Evolutionary conservation across 2,888 invertebrate species (phyloP).

Genomic region (Phorcus lineatus): DNA sequence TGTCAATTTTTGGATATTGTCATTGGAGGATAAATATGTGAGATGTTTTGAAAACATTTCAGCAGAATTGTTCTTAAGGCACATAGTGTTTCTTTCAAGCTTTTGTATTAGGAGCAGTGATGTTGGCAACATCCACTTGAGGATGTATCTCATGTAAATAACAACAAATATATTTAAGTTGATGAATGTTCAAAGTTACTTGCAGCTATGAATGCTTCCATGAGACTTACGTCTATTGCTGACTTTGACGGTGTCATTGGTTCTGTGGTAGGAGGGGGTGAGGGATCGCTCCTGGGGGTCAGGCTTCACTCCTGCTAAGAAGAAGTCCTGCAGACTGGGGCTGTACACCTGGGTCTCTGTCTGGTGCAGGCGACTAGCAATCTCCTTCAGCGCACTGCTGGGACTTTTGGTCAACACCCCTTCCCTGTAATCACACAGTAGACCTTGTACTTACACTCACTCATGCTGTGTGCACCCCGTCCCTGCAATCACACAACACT

Average conservation of each 20-base stretch:
- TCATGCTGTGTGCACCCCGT: background rate
- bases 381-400: conserved; percentile 55
- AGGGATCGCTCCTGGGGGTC: conserved; percentile 50
- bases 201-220: background rate
- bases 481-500: too few species aligned
- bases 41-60: too few species aligned
- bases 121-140: too few species aligned
- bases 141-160: too few species aligned
- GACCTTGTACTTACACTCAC: background rate
- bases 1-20: too few species aligned
- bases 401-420: conserved; percentile 68
- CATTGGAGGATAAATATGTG: too few species aligned
- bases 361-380: conserved; percentile 50
- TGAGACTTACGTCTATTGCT: conserved; percentile 63
- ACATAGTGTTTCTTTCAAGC: too few species aligned
- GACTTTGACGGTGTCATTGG: conserved; percentile 56
- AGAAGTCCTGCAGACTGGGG: conserved; percentile 62
- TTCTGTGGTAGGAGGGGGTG: conserved; percentile 48
- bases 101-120: too few species aligned
- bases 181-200: too few species aligned
- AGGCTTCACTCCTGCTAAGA: conserved; percentile 64
- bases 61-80: too few species aligned
- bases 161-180: too few species aligned
- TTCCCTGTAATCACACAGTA: conserved; percentile 43
- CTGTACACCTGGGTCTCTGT: conserved; percentile 44